Conservation (phyloP, 1,140 invertebrate species). For the Trachymyrmex cornetzi region DNA sequence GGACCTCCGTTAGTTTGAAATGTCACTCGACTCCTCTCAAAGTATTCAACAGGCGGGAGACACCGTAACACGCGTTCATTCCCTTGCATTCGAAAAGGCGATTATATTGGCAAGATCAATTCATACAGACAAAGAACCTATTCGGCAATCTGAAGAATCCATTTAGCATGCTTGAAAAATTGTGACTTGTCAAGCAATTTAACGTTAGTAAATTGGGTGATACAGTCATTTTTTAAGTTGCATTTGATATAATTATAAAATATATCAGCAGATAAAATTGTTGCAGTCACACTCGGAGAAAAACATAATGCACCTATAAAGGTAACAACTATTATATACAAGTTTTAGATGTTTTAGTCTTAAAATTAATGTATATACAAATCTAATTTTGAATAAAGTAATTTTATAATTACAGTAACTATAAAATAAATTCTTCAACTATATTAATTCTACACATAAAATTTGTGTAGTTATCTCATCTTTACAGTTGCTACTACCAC, state of each 20-base stretch:
- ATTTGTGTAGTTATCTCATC: no score
- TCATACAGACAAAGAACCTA: background rate
- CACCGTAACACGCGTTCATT: slow-evolving; percentile 5
- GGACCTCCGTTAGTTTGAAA: slow-evolving; percentile 68
- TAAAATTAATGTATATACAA: no score
- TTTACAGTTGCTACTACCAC: no score
- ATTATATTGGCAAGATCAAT: slow-evolving; percentile 1
- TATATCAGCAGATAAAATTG: no score
- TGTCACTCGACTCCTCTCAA: slow-evolving; percentile 68
- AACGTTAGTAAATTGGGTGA: background rate
- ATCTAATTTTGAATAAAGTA: no score
- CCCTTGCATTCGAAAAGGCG: slow-evolving; percentile 14
- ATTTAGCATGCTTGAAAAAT: slow-evolving; percentile 26
- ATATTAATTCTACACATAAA: no score
- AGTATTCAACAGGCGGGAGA: slow-evolving; percentile 48
- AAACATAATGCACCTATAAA: no score
- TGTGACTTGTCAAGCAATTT: background rate
- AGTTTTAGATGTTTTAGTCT: no score
- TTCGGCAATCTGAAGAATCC: background rate
- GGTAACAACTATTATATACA: no score
- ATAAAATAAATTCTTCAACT: no score
- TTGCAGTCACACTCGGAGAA: no score
- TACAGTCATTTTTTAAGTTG: background rate
- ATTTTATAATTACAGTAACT: no score
- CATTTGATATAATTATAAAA: background rate